Evolutionary conservation across 2,888 invertebrate genomes (phyloP).

Genomic region (Hemistola chrysoprasaria): DNA sequence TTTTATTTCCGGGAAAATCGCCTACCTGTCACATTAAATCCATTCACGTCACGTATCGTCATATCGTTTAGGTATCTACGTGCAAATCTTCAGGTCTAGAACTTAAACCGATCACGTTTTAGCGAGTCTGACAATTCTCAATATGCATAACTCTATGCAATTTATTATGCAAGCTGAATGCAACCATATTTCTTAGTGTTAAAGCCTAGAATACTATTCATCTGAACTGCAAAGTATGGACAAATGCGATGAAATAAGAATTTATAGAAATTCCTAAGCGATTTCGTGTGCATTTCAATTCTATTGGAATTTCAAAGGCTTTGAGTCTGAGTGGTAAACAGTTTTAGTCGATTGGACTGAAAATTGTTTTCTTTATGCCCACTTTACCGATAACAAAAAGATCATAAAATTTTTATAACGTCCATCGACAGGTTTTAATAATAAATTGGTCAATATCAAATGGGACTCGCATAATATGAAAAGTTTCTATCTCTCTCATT

Average conservation of each 20-base stretch:
- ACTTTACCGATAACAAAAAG: too few relatives aligned
- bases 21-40: conserved; percentile 27
- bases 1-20: conserved; percentile 12
- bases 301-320: conserved; percentile 38
- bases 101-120: conserved; percentile 49
- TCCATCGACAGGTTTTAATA: too few relatives aligned
- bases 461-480: too few relatives aligned
- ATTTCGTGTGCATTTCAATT: conserved; percentile 49
- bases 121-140: conserved; percentile 51
- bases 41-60: conserved; percentile 40
- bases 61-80: conserved; percentile 40
- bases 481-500: too few relatives aligned
- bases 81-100: conserved; percentile 36
- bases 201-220: conserved; percentile 1
- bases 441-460: too few relatives aligned
- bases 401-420: too few relatives aligned
- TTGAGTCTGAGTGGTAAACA: conserved; percentile 33
- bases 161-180: conserved; percentile 22
- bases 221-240: conserved; percentile 5
- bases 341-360: conserved; percentile 29
- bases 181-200: conserved; percentile 14
- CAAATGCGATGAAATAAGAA: conserved; percentile 35
- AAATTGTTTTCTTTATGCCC: too few relatives aligned
- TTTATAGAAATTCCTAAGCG: conserved; percentile 46
- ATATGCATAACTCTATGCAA: conserved; percentile 49